Percentiles rank a stretch among this genome's conserved stretches.
phyloP scores from a whole-genome alignment of 2,113 vertebrate species.

The Hippocampus mohnikei region DNA sequence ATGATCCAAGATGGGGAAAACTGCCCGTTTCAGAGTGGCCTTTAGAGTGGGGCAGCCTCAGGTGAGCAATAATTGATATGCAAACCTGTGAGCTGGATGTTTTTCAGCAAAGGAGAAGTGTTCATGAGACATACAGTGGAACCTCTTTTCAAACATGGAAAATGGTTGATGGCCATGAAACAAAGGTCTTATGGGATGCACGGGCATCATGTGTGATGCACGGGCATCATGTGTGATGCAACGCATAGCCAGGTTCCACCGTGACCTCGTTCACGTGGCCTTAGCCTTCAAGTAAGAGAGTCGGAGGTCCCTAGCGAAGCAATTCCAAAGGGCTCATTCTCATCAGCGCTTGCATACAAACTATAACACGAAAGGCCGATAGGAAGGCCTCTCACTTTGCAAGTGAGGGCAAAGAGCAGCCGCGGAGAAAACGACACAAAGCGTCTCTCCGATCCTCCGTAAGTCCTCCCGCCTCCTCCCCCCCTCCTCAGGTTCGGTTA shows the following conservation, averaged over 20 bases:
- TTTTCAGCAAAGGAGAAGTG: no score
- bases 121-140: no score
- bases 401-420: conserved; percentile 52
- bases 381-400: conserved; percentile 31
- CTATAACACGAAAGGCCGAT: conserved; percentile 36
- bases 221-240: no score
- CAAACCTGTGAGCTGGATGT: no score
- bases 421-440: conserved; percentile 35
- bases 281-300: conserved; percentile 11
- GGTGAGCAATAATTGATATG: no score
- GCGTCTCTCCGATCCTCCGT: conserved; percentile 50
- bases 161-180: no score
- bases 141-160: no score
- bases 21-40: no score
- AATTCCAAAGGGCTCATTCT: conserved; percentile 18
- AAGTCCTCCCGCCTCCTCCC: conserved; percentile 15
- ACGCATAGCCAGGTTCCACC: background rate
- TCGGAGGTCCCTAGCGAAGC: conserved; percentile 22
- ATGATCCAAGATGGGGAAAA: no score
- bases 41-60: no score
- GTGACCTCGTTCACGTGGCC: conserved; percentile 10
- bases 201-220: no score
- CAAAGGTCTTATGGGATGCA: no score
- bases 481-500: conserved; percentile 15
- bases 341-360: conserved; percentile 36